phyloP scores from a whole-genome alignment of 2,113 vertebrate genomes.

The Oostethus manadensis region DNA sequence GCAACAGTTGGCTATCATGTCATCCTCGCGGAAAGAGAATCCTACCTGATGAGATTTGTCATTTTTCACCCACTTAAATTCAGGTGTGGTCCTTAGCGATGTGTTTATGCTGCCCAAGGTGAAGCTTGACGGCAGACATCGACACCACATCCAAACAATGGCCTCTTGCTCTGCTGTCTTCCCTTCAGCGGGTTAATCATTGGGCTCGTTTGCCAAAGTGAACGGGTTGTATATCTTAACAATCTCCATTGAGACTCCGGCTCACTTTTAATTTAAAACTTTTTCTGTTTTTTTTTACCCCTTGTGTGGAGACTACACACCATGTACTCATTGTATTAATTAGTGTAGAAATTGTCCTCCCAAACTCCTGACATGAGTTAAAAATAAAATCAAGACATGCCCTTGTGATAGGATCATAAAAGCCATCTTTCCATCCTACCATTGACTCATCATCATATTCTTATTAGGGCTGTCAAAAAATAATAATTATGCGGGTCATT shows the following conservation, averaged over 20 bases:
- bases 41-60: conserved; percentile 43
- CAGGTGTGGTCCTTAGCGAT: conserved; percentile 61
- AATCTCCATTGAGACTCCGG: conserved; percentile 29
- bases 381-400: too few relatives aligned
- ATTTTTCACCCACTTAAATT: conserved; percentile 47
- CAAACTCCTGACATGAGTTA: neutral
- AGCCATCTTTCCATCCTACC: neutral
- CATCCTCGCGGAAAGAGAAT: conserved; percentile 33
- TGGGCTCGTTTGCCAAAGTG: conserved; percentile 37
- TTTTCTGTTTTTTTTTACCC: conserved; percentile 26
- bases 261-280: neutral
- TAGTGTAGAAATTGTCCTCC: neutral
- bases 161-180: conserved; percentile 39
- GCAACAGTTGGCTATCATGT: conserved; percentile 61
- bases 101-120: conserved; percentile 66
- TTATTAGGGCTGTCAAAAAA: too few relatives aligned
- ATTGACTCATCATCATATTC: neutral
- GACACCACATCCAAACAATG: conserved; percentile 69
- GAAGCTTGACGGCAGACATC: conserved; percentile 73
- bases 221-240: conserved; percentile 37
- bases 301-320: neutral
- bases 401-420: neutral
- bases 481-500: too few relatives aligned
- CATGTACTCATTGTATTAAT: neutral
- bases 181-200: conserved; percentile 62